phyloP scores from a whole-genome alignment of 1,140 invertebrate species.

The Tribolium castaneum region DNA sequence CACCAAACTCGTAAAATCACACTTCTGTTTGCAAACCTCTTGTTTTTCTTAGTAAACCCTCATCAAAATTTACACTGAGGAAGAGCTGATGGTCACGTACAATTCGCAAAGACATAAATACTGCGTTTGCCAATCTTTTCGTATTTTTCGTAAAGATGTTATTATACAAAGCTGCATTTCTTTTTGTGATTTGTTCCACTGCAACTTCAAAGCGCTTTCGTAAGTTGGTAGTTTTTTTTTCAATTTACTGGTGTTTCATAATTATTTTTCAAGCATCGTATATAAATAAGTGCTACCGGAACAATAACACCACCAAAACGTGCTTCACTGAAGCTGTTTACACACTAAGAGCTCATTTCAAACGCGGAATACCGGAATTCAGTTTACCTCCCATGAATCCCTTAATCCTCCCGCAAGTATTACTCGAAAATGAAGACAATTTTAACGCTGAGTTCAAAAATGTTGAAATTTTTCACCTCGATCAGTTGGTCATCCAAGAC shows the following conservation, averaged over 20 bases:
- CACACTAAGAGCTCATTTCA: slow-evolving; percentile 61
- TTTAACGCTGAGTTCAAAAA: slow-evolving; percentile 49
- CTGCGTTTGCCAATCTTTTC: background rate
- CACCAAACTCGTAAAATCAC: too few relatives aligned
- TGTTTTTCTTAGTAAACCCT: background rate
- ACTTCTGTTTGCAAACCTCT: too few relatives aligned
- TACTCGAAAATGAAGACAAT: background rate
- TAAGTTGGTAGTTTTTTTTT: background rate
- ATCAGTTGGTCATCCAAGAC: slow-evolving; percentile 47
- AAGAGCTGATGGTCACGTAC: background rate
- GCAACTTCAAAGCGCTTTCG: background rate
- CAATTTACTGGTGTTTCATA: background rate
- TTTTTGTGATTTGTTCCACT: background rate
- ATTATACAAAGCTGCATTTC: background rate
- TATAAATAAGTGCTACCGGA: slow-evolving; percentile 65
- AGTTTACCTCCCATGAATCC: slow-evolving; percentile 63
- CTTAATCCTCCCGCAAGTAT: slow-evolving; percentile 51
- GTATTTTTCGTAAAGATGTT: background rate
- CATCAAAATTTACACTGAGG: background rate
- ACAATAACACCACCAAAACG: slow-evolving; percentile 63
- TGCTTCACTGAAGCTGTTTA: slow-evolving; percentile 64
- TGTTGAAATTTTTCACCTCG: slow-evolving; percentile 50
- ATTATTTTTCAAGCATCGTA: slow-evolving; percentile 64
- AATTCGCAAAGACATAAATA: background rate
- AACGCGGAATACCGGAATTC: slow-evolving; percentile 64